Evolutionary conservation across 2,888 invertebrate genomes (phyloP), one percentile per base, ranked within the genome.

Genomic region (Mesorhabditis belari): DNA sequence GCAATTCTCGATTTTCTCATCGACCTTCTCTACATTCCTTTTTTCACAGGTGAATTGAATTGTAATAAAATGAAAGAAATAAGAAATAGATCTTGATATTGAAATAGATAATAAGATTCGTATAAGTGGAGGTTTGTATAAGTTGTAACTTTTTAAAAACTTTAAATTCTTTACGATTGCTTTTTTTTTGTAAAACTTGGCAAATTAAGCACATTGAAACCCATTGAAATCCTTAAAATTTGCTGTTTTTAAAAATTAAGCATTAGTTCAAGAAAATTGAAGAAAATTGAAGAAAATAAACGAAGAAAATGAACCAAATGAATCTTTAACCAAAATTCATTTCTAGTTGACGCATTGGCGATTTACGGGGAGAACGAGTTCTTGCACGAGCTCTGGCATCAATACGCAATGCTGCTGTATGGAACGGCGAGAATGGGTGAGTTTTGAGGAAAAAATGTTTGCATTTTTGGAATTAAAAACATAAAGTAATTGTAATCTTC

Each of bases 11-110:
- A 77, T 60, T 55, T 73, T 3, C 56, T 74, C n/a, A 77, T 77
- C 63, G 75, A 75, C 55, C 62, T 73, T n/a, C 65, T 75, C 54
- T 77, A 77, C 66, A 63, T 77, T n/a, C 76, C 76, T 2, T 73
- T 77, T 35, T 76, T 77, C 64, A 74, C 76, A 1, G 51, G 51
- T 50, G 35, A 35, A 17, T 12, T 9, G 35, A 17, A 17, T 9
- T 9, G 17, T 9, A 35, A 17, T 12, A 17, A 17, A 17, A 35
- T 9, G 17, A 17, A 35, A 17, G 17, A 17, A 35, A 17, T 12
- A 17, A 17, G 35, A 35, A 17, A 35, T 9, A 35, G 35, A 35
- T 9, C 6, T 9, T 9, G 35, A 17, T 9, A 35, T 35, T n/a
- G n/a, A n/a, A n/a, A n/a, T n/a, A n/a, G n/a, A n/a, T n/a, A n/a